phyloP scores from a whole-genome alignment of 1,140 invertebrate species.

The Drosophila nasuta region DNA sequence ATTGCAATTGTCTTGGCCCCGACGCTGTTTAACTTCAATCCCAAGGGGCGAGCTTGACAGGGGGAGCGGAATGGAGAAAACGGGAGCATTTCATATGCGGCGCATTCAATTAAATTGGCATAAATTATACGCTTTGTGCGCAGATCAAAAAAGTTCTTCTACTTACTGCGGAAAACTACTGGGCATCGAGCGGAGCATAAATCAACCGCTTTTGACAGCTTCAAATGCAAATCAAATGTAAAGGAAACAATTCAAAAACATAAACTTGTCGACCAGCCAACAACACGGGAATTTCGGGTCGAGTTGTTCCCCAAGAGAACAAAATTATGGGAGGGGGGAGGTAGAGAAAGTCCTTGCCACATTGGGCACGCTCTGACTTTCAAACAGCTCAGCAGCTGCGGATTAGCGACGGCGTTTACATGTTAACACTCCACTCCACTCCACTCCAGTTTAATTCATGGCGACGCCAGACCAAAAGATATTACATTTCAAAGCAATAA shows the following conservation, averaged over 20 bases:
- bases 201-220: slow-evolving; percentile 69
- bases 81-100: slow-evolving; percentile 34
- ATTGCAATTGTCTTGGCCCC: slow-evolving; percentile 63
- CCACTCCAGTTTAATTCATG: not conserved
- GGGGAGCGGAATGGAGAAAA: not conserved
- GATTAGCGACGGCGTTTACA: slow-evolving; percentile 53
- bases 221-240: slow-evolving; percentile 72
- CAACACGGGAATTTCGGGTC: no score
- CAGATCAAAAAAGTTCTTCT: slow-evolving; percentile 40
- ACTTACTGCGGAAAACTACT: not conserved
- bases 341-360: not conserved
- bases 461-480: slow-evolving; percentile 23
- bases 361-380: slow-evolving; percentile 41
- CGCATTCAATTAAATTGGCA: slow-evolving; percentile 78
- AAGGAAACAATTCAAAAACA: slow-evolving; percentile 48
- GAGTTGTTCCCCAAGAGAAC: not conserved
- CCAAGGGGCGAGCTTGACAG: slow-evolving; percentile 1
- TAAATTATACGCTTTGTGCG: slow-evolving; percentile 62
- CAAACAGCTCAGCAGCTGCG: slow-evolving; percentile 14
- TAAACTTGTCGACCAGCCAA: slow-evolving; percentile 43
- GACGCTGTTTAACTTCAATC: slow-evolving; percentile 49
- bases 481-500: slow-evolving; percentile 56
- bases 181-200: slow-evolving; percentile 51
- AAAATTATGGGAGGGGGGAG: no score
- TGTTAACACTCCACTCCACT: slow-evolving; percentile 33